Evolutionary conservation across 2,888 invertebrate genomes (phyloP).

Genomic region (Lomographa bimaculata): DNA sequence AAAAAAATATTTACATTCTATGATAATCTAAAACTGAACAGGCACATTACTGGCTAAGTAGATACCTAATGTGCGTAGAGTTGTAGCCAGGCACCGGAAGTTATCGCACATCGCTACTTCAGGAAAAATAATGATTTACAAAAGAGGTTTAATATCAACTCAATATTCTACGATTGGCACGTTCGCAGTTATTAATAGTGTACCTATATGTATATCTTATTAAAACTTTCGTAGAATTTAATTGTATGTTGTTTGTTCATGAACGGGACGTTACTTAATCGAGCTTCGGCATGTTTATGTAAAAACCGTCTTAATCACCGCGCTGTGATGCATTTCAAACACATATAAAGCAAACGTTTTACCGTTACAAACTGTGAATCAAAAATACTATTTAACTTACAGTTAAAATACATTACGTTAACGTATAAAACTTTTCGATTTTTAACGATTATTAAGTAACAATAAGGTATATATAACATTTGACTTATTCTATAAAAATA

Average conservation of each 20-base stretch:
- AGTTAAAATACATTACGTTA: conserved; percentile 45
- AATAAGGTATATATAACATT: conserved; percentile 51
- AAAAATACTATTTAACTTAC: conserved; percentile 38
- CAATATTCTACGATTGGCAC: conserved; percentile 45
- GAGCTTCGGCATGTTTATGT: conserved; percentile 13
- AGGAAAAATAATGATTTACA: neutral
- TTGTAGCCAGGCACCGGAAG: conserved; percentile 30
- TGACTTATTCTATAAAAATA: conserved; percentile 60
- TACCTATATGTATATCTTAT: conserved; percentile 10
- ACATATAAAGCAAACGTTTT: conserved; percentile 33
- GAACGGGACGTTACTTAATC: conserved; percentile 2
- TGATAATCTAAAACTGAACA: conserved; percentile 29
- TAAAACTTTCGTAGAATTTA: conserved; percentile 5
- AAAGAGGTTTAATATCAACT: conserved; percentile 20
- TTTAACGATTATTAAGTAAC: conserved; percentile 74
- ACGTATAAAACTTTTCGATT: conserved; percentile 62
- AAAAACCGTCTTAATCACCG: conserved; percentile 33
- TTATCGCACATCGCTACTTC: conserved; percentile 1
- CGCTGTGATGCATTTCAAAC: conserved; percentile 38
- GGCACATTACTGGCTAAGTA: conserved; percentile 29
- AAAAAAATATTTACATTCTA: conserved; percentile 3
- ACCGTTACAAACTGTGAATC: conserved; percentile 32
- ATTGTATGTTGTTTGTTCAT: conserved; percentile 1
- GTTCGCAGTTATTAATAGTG: conserved; percentile 25
- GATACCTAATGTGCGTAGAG: conserved; percentile 36